Conservation (phyloP, 2,888 invertebrate genomes). For the Dryobota labecula region DNA sequence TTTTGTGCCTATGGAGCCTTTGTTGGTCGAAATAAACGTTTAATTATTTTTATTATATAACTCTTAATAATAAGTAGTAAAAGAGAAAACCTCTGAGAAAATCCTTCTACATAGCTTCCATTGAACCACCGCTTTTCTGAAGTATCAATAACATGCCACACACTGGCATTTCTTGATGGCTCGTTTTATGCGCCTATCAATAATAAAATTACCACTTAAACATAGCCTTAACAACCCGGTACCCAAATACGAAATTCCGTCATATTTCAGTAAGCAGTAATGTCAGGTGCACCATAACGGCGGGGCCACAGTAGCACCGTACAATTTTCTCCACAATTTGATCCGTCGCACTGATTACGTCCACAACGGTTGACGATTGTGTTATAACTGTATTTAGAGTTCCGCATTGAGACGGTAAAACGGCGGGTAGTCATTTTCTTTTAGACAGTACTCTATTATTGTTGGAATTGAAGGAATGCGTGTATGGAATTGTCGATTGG, state of each 20-base stretch:
- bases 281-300: slow-evolving; percentile 59
- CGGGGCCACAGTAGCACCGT: slow-evolving; percentile 56
- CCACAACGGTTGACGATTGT: slow-evolving; percentile 65
- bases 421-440: slow-evolving; percentile 42
- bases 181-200: background rate
- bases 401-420: slow-evolving; percentile 61
- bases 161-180: no score
- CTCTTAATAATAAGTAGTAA: no score
- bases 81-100: no score
- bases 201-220: background rate
- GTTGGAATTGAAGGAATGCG: slow-evolving; percentile 38
- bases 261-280: slow-evolving; percentile 77
- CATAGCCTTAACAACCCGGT: slow-evolving; percentile 42
- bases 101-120: no score
- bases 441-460: slow-evolving; percentile 11
- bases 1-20: no score
- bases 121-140: background rate
- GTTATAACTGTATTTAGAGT: slow-evolving; percentile 63
- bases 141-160: background rate
- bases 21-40: no score
- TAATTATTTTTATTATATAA: no score
- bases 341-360: slow-evolving; percentile 69
- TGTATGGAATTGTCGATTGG: slow-evolving; percentile 14
- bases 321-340: slow-evolving; percentile 89
- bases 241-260: slow-evolving; percentile 61